Conservation (phyloP, 2,797 vertebrate genomes). For the Tiaroga cobitis region DNA sequence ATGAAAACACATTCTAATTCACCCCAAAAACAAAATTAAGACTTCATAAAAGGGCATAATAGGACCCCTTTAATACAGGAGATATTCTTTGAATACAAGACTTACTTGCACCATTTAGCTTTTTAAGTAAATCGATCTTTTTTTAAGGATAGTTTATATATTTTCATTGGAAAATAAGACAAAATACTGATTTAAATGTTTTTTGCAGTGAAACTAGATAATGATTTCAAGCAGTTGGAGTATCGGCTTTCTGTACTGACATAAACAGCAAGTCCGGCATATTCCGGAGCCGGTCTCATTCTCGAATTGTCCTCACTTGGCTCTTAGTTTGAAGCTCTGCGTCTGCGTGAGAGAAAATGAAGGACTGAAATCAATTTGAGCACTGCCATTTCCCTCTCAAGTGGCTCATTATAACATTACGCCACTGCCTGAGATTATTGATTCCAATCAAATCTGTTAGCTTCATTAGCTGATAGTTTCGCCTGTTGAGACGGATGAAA, state of each 20-base stretch:
- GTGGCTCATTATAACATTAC: slow-evolving; percentile 44
- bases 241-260: background rate
- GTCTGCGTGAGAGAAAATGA: slow-evolving; percentile 35
- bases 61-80: background rate
- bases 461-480: slow-evolving; percentile 54
- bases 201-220: slow-evolving; percentile 1
- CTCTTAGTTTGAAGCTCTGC: slow-evolving; percentile 36
- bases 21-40: too few species aligned
- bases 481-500: slow-evolving; percentile 47
- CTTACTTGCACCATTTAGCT: background rate
- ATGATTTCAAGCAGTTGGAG: background rate
- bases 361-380: slow-evolving; percentile 31
- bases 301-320: slow-evolving; percentile 20
- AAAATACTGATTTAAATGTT: slow-evolving; percentile 10
- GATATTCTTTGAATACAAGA: background rate
- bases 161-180: background rate
- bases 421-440: slow-evolving; percentile 39
- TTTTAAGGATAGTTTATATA: background rate
- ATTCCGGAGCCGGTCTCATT: slow-evolving; percentile 11
- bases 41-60: too few species aligned
- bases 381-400: slow-evolving; percentile 36
- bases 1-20: too few species aligned
- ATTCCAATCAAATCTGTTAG: slow-evolving; percentile 52
- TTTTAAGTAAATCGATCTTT: slow-evolving; percentile 12
- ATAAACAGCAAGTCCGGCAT: slow-evolving; percentile 12